phyloP scores from a whole-genome alignment of 1,140 invertebrate species.

The Trachymyrmex septentrionalis region DNA sequence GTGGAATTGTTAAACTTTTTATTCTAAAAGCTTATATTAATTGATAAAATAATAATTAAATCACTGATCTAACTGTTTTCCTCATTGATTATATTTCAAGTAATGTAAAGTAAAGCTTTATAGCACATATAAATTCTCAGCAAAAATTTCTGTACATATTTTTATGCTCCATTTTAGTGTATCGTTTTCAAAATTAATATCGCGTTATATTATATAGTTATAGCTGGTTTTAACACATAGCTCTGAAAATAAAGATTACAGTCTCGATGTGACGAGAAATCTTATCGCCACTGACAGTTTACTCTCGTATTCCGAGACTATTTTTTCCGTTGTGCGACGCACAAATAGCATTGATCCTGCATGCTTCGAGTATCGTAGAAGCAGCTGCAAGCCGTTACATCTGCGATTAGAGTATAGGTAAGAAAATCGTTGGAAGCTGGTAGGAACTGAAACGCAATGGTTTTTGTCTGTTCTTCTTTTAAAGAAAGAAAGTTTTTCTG shows the following conservation, averaged over 20 bases:
- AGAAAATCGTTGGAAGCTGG: conserved; percentile 11
- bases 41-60: conserved; percentile 7
- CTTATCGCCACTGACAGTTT: conserved; percentile 37
- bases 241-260: not conserved
- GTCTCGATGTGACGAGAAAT: conserved; percentile 1
- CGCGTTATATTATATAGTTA: not conserved
- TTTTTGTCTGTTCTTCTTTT: not conserved
- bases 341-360: conserved; percentile 14
- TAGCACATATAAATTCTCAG: not conserved
- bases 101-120: not conserved
- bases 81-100: not conserved
- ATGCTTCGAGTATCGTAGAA: conserved; percentile 4
- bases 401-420: conserved; percentile 13
- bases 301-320: conserved; percentile 2
- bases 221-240: not conserved
- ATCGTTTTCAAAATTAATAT: conserved; percentile 17
- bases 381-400: conserved; percentile 42
- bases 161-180: not conserved
- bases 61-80: not conserved
- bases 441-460: not conserved
- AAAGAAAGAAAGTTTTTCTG: not conserved
- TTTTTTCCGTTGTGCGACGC: conserved; percentile 6
- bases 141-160: not conserved
- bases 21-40: not conserved
- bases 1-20: not conserved